phyloP scores from a whole-genome alignment of 2,888 invertebrate species.

The Rhamnusium bicolor region DNA sequence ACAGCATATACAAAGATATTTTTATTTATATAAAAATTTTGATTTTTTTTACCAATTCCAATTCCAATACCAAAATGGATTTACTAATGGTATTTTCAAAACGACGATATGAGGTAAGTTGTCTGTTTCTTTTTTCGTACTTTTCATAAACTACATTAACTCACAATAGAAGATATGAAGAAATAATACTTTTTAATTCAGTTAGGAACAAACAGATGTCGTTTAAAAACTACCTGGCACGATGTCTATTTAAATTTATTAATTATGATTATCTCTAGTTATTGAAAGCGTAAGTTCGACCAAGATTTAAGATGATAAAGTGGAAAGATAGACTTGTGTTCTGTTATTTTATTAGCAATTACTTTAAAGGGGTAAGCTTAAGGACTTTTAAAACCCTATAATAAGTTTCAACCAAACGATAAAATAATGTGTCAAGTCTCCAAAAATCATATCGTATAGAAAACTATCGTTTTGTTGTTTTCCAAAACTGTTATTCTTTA shows the following conservation, averaged over 20 bases:
- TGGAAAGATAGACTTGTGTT: conserved; percentile 35
- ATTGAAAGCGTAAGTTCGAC: not conserved
- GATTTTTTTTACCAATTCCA: too few species aligned
- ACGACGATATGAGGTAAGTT: not conserved
- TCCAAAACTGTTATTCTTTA: too few species aligned
- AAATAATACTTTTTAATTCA: conserved; percentile 12
- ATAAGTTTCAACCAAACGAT: not conserved
- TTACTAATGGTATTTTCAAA: too few species aligned
- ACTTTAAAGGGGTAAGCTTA: conserved; percentile 8
- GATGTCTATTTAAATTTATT: conserved; percentile 34
- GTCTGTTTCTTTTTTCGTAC: not conserved
- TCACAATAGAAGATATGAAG: not conserved
- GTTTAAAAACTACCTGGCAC: conserved; percentile 40
- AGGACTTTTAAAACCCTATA: not conserved
- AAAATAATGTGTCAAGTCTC: too few species aligned
- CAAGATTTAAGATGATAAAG: conserved; percentile 1
- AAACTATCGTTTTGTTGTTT: not conserved
- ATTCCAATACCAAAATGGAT: too few species aligned
- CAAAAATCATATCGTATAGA: too few species aligned
- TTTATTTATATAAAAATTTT: too few species aligned
- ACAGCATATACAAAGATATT: too few species aligned
- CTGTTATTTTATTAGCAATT: conserved; percentile 26
- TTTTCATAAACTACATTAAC: not conserved
- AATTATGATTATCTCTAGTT: not conserved
- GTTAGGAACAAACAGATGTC: conserved; percentile 35